Conservation (phyloP, 2,113 vertebrate species). For the Myotis davidii region DNA sequence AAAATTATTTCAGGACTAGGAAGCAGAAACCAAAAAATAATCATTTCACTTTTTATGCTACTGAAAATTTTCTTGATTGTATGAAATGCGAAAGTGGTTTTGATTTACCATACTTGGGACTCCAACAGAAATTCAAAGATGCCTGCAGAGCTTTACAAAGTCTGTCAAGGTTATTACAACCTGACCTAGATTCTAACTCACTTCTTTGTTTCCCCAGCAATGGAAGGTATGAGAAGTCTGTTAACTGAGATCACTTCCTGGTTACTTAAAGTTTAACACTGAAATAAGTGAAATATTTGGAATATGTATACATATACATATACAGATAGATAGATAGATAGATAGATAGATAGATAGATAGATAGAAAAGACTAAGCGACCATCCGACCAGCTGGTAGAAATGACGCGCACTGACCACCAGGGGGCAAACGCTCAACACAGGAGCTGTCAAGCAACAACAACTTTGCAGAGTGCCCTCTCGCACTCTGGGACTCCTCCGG, state of each 20-base stretch:
- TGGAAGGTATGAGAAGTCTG: neutral
- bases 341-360: too few species aligned
- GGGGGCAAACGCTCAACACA: too few species aligned
- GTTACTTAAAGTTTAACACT: neutral
- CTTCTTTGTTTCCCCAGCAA: neutral
- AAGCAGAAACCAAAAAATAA: neutral
- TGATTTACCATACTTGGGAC: neutral
- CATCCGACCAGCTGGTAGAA: too few species aligned
- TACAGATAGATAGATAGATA: too few species aligned
- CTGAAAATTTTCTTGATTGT: neutral
- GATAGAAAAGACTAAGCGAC: too few species aligned
- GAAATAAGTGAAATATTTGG: neutral
- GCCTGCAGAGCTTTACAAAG: neutral
- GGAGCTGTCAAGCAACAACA: too few species aligned
- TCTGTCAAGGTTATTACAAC: neutral
- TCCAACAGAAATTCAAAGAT: neutral
- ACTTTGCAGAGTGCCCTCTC: too few species aligned
- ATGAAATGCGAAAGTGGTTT: neutral
- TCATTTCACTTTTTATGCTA: neutral
- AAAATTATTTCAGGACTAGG: slow-evolving; percentile 2
- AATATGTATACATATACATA: too few species aligned
- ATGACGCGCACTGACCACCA: too few species aligned
- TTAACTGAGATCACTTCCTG: neutral
- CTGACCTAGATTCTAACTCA: neutral
- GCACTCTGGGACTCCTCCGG: too few species aligned